Base-by-base conservation (phyloP, 53 echinoderm and acorn worm species). In the Hippasteria phrygiana region DNA sequence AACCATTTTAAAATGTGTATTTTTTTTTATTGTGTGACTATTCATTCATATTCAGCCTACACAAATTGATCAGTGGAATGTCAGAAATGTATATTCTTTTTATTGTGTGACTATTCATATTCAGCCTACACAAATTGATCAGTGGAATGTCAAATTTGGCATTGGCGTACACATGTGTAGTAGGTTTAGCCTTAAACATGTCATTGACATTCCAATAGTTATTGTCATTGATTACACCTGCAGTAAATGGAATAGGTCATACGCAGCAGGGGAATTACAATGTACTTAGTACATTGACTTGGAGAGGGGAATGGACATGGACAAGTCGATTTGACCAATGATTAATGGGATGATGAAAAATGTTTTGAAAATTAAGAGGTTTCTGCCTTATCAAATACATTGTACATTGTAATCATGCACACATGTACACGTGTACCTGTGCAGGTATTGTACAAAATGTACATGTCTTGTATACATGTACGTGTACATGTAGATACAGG, bases 401-500 rank as follows among this genome's bases (percentile, higher is more conserved):
- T 54, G 54, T 13, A 17, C 54, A 54, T 54, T n/a, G 54, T 10
- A 54, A 3, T 20, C 16, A 17, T 64, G 9, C 20, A 64, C 64
- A 64, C 64, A 64, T 64, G 64, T 32, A 31, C 64, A 29, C 9
- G 29, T 64, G 20, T 20, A 64, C 13, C 24, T 63, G 29, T 63
- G 29, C 31, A 56, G 20, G 17, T 18, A 8, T 3, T 56, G 56
- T 56, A 64, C 4, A 28, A 17, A 12, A 36, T 70, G 36, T 36
- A 38, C 71, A 40, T 38, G 67, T 67, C 0, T 0, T 34, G 4
- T 73, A 5, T 27, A 73, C 73, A 59, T 42, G 74, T 74, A 74
- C 46, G 35, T 74, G 74, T 74, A 74, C 47, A 74, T 74, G 27
- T 12, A 74, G 59, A 67, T 67, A n/a, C n/a, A n/a, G n/a, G n/a